Base-by-base conservation (phyloP, 1,140 invertebrate genomes). In the Condylostylus longicornis region DNA sequence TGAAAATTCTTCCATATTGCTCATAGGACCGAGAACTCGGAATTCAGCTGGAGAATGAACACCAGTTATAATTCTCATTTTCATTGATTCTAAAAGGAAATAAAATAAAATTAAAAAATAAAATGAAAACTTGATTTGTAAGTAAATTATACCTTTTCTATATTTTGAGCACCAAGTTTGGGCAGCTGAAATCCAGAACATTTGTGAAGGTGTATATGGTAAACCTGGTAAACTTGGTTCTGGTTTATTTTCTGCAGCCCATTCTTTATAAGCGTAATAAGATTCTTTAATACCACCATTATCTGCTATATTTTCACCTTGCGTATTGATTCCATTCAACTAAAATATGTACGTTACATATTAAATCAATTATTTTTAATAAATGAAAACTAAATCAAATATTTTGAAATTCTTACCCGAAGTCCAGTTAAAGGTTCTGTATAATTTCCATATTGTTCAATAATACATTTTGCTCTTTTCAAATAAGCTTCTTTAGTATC, bases 241-340 rank as follows among this genome's bases (percentile, higher is more conserved):
- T 1, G 54, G 47, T 0, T 71, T 72, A 46, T 85, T 70, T 10
- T 70, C 61, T 20, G 71, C 54, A 1, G 66, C 66, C 79, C 82
- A 85, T 6, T 70, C 67, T 23, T 71, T 65, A 57, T 88, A 88
- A 0, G 85, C 83, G 18, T 74, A 68, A 54, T 89, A 91, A 0
- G 88, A 82, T 45, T 86, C 76, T 52, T 87, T 87, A 17, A 90
- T 72, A 1, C 86, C 86, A 14, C 83, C 85, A 54, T 89, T 89
- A 54, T 91, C 86, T 0, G 88, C 87, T 31, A 91, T 86, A 53
- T 91, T 91, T 52, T 93, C 87, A n/a, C 77, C 82, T 62, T 89
- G 82, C 1, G 84, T 87, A 42, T 86, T 84, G 19, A 84, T 77
- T 25, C 83, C 82, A 46, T 91, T 91, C 18, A 88, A 45, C 82